Base-by-base conservation (phyloP, 1,140 invertebrate species). In the Drosophila nigrodunni region DNA sequence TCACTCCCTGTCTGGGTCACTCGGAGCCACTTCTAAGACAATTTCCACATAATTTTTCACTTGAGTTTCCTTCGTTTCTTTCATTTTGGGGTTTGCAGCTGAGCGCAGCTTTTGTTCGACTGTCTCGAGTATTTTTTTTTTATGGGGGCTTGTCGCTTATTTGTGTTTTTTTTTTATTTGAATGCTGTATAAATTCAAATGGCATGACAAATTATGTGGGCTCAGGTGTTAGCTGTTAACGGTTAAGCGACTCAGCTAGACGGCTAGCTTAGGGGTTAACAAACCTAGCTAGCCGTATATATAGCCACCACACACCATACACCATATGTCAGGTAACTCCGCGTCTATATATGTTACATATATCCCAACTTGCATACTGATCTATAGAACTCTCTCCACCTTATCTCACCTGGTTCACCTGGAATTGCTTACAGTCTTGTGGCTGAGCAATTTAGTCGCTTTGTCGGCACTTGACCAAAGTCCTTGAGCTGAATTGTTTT, bases 181-280 rank as follows among this genome's bases (percentile, higher is more conserved):
- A 71, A 49, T 69, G 65, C 66, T 86, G 83, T 89, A 71, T 77
- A 89, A 89, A 89, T 89, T 89, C 81, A 90, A 89, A 77, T 57
- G 86, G 68, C 85, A 78, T 89, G 86, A 89, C 85, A 89, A 89
- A 89, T 89, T 89, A 89, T 89, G 85, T 89, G 85, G 85, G 85
- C 80, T 89, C 85, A 89, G 86, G 85, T 89, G 85, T 89, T 89
- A 89, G 52, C 54, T 57, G 50, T 37, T 43, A 43, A n/a, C 11
- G 5, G 50, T 30, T 49, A 3, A 30, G 25, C 25, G 25, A 30
- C 25, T 30, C 6, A 52, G n/a, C 18, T 21, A 21, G 18, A 21
- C 57, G 60, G 74, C 77, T 78, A 75, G 77, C 80, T 78, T 78
- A 82, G 85, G 80, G 83, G 83, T 88, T 80, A 88, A 88, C 77